These are phyloP conservation scores for Drosophila equinoxialis DNA, from an alignment of 1,140 invertebrate species.

Conservation along the genomic window DNA sequence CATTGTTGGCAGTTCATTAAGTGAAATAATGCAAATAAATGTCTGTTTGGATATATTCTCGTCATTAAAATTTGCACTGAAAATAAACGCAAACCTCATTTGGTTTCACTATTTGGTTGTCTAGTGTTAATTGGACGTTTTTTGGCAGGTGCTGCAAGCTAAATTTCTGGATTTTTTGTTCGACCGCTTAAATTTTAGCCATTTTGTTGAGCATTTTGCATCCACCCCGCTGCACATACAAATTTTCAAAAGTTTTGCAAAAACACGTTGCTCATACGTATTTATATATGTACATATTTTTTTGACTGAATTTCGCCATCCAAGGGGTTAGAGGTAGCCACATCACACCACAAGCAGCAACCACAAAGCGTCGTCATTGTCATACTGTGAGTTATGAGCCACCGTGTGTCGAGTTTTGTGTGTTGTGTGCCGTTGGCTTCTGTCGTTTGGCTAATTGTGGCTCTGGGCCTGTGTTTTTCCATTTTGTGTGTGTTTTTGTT, in stretches of 20 bases:
- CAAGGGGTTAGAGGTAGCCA: not conserved
- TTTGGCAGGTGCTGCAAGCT: not conserved
- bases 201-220: conserved; percentile 42
- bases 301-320: not conserved
- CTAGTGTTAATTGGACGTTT: conserved; percentile 14
- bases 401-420: conserved; percentile 42
- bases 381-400: conserved; percentile 66
- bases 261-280: conserved; percentile 30
- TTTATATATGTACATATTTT: not conserved
- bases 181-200: conserved; percentile 23
- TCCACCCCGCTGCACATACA: conserved; percentile 43
- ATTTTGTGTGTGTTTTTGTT: conserved; percentile 33
- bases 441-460: conserved; percentile 79
- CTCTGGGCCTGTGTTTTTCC: conserved; percentile 68
- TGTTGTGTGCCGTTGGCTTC: conserved; percentile 46
- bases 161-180: conserved; percentile 3
- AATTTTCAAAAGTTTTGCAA: conserved; percentile 37
- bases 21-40: no score
- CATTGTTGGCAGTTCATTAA: no score
- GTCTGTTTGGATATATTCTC: no score
- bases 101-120: not conserved
- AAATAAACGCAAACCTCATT: no score
- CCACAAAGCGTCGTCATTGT: conserved; percentile 29
- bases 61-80: no score
- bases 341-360: conserved; percentile 4